These are phyloP conservation scores for Melinaea marsaeus DNA, from an alignment of 2,888 invertebrate genomes.

Conservation along the genomic window DNA sequence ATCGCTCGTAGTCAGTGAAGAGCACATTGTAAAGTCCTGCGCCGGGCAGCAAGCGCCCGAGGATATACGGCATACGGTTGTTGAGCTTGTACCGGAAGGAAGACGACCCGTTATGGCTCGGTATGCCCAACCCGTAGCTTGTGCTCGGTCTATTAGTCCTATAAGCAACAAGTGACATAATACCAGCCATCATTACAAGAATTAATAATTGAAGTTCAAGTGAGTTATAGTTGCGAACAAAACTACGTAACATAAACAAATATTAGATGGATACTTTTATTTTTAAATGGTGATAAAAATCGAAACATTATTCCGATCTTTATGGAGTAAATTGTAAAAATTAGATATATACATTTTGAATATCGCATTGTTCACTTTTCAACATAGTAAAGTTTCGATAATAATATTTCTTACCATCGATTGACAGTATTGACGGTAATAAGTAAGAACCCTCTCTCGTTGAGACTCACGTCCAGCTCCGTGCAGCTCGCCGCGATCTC, in stretches of 20 bases:
- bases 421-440: conserved; percentile 81
- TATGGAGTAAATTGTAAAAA: too few species aligned
- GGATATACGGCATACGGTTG: conserved; percentile 80
- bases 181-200: too few species aligned
- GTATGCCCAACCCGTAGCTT: conserved; percentile 80
- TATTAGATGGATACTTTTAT: too few species aligned
- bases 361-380: too few species aligned
- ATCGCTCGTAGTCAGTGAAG: conserved; percentile 84
- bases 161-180: too few species aligned
- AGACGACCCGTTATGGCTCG: conserved; percentile 76
- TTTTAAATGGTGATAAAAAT: too few species aligned
- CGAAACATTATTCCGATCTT: too few species aligned
- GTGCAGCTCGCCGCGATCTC: conserved; percentile 85
- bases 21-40: conserved; percentile 84
- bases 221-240: too few species aligned
- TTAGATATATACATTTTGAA: too few species aligned
- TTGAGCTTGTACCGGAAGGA: conserved; percentile 80
- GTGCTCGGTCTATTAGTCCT: conserved; percentile 81
- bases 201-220: too few species aligned
- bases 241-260: too few species aligned
- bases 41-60: conserved; percentile 83
- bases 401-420: conserved; percentile 75
- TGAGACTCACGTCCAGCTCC: conserved; percentile 77
- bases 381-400: not conserved
- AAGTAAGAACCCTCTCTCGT: conserved; percentile 73